Base-by-base conservation (phyloP, 2,797 vertebrate genomes). In the Lophotriccus pileatus region DNA sequence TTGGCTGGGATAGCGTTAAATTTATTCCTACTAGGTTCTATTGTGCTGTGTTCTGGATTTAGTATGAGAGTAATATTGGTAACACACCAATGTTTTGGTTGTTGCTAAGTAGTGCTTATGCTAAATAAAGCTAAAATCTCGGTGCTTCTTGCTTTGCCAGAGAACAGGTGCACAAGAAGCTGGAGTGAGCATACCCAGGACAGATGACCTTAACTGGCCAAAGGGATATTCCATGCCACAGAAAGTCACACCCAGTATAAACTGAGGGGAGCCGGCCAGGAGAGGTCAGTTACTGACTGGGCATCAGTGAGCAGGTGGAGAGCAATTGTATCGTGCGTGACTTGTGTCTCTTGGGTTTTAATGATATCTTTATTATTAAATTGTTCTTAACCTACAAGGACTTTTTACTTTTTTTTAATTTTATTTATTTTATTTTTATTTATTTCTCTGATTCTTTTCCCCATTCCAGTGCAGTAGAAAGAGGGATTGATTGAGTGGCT, bases 261-360 rank as follows among this genome's bases (percentile, higher is more conserved):
- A 27, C 7, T 25, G 8, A 5, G 37, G 18, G 6, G 24, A 52
- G 3, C 6, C 50, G 58, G 7, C 14, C 16, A 10, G 36, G 7
- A 72, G 8, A 8, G 22, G 37, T 17, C 30, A 46, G 3, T 50
- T 10, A 22, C 22, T 77, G 50, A 19, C 17, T 77, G 39, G 34
- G 3, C 22, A 72, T 46, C 4, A 2, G 6, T 46, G n/a, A 32
- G 9, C 2, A 58, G 7, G 7, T 49, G 21, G 15, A 30, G 7
- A 19, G 24, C 9, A 76, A 37, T 19, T 50, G 11, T 25, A 22
- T 25, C 0, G 0, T 34, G 28, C 8, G 24, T 15, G 8, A 39
- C 5, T 25, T 58, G 7, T 25, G 76, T 70, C 16, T 76, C 20
- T 63, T 50, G 7, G 4, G 3, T 9, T 83, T 67, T 69, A 32